A percentile compares a stretch with the other conserved stretches of the same genome.
These are phyloP conservation scores for Meleagris gallopavo DNA, from an alignment of 2,113 vertebrate genomes.

Conservation along the genomic window DNA sequence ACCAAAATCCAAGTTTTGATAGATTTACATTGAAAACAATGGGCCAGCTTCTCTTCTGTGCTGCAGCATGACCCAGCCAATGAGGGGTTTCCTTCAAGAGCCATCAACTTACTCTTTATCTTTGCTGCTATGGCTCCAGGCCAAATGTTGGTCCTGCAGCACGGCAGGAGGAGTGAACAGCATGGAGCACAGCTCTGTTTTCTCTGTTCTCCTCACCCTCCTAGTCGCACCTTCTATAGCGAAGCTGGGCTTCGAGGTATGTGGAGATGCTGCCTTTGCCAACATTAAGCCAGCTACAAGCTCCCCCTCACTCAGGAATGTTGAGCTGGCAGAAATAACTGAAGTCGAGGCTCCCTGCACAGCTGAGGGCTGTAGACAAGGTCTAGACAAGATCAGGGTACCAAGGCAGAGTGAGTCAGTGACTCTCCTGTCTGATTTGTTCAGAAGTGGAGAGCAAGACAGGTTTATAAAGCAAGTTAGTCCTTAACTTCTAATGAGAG, in stretches of 20 bases:
- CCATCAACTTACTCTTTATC: background rate
- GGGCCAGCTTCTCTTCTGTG: background rate
- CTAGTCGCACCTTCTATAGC: background rate
- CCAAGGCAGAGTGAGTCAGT: background rate
- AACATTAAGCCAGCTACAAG: accelerated
- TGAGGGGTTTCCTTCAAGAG: accelerated
- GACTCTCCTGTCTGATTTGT: background rate
- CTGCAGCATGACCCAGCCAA: background rate
- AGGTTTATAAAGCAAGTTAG: background rate
- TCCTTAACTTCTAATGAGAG: background rate
- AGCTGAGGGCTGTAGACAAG: background rate
- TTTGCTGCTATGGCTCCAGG: background rate
- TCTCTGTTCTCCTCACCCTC: background rate
- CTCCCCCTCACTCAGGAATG: background rate
- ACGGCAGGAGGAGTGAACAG: background rate
- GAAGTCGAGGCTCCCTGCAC: background rate
- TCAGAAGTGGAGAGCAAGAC: background rate
- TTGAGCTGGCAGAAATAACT: background rate
- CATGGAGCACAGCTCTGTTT: background rate
- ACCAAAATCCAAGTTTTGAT: background rate
- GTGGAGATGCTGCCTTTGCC: background rate
- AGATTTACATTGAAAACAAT: background rate
- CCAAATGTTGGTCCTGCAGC: background rate
- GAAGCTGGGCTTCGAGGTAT: accelerated
- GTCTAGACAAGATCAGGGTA: background rate